phyloP scores from a whole-genome alignment of 2,113 vertebrate species.

The Phodopus roborovskii region DNA sequence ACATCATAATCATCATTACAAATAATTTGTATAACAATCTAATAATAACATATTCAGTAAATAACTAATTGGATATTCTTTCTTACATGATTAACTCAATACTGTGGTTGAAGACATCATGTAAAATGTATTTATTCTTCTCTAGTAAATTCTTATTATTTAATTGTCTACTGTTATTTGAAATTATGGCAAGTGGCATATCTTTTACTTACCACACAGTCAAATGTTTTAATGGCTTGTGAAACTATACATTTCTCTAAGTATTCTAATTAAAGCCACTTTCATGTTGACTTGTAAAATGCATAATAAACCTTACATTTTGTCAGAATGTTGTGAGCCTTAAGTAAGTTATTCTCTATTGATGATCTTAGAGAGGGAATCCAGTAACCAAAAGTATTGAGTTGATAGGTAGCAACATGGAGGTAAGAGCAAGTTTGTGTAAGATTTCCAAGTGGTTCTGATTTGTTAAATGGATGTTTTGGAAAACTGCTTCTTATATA shows the following conservation, averaged over 20 bases:
- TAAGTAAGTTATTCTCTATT: not conserved
- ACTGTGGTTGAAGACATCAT: not conserved
- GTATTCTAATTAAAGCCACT: not conserved
- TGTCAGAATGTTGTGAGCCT: too few relatives aligned
- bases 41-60: not conserved
- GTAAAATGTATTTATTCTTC: not conserved
- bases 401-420: not conserved
- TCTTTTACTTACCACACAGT: not conserved
- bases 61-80: not conserved
- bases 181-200: not conserved
- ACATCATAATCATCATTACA: not conserved
- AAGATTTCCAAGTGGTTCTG: not conserved
- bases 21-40: not conserved
- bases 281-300: not conserved
- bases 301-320: not conserved
- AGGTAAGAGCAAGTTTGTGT: not conserved
- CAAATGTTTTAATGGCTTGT: not conserved
- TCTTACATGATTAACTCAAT: not conserved
- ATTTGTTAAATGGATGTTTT: not conserved
- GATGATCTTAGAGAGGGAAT: not conserved
- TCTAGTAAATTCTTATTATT: not conserved
- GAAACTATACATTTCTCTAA: not conserved
- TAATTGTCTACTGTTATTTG: not conserved
- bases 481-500: not conserved
- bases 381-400: not conserved